Conservation (phyloP, 2,113 vertebrate genomes). For the Drymodes brunneopygia region DNA sequence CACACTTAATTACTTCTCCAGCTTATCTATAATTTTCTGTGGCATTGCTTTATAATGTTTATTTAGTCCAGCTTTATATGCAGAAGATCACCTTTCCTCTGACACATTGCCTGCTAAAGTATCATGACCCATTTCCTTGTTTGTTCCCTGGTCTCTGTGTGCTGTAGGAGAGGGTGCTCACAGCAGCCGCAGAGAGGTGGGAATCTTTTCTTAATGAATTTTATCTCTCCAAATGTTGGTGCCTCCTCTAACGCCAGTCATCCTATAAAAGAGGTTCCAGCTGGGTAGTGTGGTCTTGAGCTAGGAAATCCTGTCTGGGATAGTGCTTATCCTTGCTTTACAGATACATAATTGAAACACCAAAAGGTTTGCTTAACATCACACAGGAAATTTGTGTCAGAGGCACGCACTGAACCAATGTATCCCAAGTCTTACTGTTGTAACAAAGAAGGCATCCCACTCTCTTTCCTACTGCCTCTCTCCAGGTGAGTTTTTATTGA, state of each 20-base stretch:
- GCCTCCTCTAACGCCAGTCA: neutral
- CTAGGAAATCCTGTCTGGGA: neutral
- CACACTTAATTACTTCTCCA: neutral
- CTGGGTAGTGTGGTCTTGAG: neutral
- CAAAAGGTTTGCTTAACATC: neutral
- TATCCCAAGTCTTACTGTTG: neutral
- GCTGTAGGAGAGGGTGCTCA: neutral
- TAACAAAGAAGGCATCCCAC: neutral
- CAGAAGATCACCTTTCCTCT: neutral
- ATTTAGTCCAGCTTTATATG: neutral
- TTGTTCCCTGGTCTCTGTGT: neutral
- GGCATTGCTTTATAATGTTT: neutral
- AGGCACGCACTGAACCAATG: neutral
- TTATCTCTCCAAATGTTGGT: neutral
- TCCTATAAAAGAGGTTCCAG: neutral
- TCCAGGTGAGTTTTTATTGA: neutral
- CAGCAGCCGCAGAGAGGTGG: neutral
- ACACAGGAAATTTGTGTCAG: neutral
- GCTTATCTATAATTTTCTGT: neutral
- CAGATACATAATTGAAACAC: neutral
- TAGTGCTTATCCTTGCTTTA: neutral
- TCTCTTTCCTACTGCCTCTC: neutral
- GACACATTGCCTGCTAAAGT: neutral
- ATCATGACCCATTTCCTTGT: neutral
- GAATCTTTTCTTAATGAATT: neutral